phyloP scores from a whole-genome alignment of 2,888 invertebrate species.

The Chironomus riparius region DNA sequence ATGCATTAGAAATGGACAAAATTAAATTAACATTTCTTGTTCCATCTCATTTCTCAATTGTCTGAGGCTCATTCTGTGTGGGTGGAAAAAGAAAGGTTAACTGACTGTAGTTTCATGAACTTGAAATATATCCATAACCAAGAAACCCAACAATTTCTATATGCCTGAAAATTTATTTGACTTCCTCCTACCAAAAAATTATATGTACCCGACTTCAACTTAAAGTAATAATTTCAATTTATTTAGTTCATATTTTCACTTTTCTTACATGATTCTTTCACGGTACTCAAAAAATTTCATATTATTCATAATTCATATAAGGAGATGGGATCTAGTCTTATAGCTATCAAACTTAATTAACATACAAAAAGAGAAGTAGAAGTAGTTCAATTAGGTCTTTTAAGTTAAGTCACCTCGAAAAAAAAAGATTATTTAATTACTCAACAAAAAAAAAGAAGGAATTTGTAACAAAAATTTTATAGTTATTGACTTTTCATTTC shows the following conservation, averaged over 20 bases:
- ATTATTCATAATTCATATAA: background rate
- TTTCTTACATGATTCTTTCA: background rate
- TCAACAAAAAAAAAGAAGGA: too few relatives aligned
- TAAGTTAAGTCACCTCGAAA: too few relatives aligned
- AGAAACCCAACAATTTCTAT: background rate
- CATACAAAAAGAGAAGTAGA: too few relatives aligned
- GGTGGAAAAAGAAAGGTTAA: constrained; percentile 13
- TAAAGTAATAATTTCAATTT: background rate
- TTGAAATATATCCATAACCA: constrained; percentile 12
- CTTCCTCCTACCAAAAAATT: background rate
- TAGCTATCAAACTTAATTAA: too few relatives aligned
- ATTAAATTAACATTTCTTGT: too few relatives aligned
- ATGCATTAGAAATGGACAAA: too few relatives aligned
- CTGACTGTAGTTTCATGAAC: background rate
- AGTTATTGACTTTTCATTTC: too few relatives aligned
- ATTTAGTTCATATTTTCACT: background rate
- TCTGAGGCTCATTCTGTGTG: background rate
- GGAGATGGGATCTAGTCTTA: background rate
- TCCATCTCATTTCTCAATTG: too few relatives aligned
- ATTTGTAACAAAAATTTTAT: too few relatives aligned
- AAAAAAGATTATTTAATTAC: too few relatives aligned
- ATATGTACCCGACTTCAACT: too few relatives aligned
- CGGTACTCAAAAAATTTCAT: background rate
- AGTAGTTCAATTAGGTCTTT: too few relatives aligned
- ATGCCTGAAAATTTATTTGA: background rate